A percentile compares a stretch with the other conserved stretches of the same genome.
phyloP scores from a whole-genome alignment of 2,797 vertebrate species.

The Phrynocephalus guinanensis region DNA sequence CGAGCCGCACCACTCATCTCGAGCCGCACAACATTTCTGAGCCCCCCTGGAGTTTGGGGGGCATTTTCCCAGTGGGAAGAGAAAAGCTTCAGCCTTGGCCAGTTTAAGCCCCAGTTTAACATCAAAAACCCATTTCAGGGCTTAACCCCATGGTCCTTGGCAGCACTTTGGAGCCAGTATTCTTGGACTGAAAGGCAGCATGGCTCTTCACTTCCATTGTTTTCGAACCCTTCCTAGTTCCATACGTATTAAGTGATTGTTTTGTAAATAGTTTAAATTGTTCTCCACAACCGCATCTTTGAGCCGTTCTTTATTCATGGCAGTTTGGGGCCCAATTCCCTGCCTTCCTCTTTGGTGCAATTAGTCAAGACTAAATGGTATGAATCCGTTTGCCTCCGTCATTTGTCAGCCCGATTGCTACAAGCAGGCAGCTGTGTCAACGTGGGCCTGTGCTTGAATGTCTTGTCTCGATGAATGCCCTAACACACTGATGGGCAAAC shows the following conservation, averaged over 20 bases:
- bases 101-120: neutral
- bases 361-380: neutral
- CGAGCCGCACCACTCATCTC: neutral
- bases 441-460: neutral
- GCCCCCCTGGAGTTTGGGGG: neutral
- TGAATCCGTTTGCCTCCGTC: neutral
- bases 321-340: neutral
- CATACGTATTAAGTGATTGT: neutral
- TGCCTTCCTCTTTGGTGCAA: neutral
- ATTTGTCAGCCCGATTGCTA: neutral
- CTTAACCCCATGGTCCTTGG: neutral
- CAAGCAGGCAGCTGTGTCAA: neutral
- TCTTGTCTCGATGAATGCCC: neutral
- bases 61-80: neutral
- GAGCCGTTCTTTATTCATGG: neutral
- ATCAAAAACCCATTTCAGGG: neutral
- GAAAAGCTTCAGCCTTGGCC: neutral
- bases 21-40: neutral
- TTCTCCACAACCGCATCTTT: neutral
- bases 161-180: neutral
- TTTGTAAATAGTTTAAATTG: neutral
- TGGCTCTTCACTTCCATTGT: neutral
- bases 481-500: neutral
- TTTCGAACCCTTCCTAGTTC: neutral
- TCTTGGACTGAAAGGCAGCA: neutral